Base-by-base conservation (phyloP, 2,888 invertebrate genomes). In the Leptinotarsa haldemani region DNA sequence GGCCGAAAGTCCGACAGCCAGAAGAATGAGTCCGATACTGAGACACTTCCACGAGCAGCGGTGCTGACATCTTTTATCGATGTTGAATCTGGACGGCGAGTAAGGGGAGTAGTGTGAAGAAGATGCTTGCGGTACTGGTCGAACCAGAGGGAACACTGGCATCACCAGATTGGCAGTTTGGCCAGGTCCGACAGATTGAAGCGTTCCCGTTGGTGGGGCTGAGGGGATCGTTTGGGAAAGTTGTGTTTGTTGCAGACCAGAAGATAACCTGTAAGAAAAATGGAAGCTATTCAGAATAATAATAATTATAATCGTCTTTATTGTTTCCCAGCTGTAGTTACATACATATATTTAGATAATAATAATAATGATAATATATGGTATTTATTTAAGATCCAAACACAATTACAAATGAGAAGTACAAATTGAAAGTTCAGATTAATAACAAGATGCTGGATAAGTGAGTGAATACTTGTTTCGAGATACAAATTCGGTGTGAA, bases 11-110 rank as follows among this genome's bases (percentile, higher is more conserved):
- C 95, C 94, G 86, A 97, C 95, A 86, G 95, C 93, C 84, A 97
- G 91, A 87, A 97, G 92, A 88, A 97, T 96, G 89, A 97, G 94
- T 84, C 95, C 93, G 88, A 98, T 95, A 88, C 96, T 96, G 88
- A 96, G 94, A 89, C 97, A 97, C 89, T 97, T 96, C 98, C 98
- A 98, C 87, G 97, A 95, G 91, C 97, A 97, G 83, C 96, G 92
- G 88, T 95, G 95, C 88, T 95, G 95, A 90, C 95, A 96, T 83
- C 95, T 93, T 89, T 97, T 97, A 90, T 96, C 95, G 90, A 96
- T 95, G 91, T 96, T 95, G 90, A 96, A 96, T 88, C 96, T 93
- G 87, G 95, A 96, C 87, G 95, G 95, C 84, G 95, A 95, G 90
- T 96, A 95, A 80, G 95, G 95, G 87, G 95, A 95, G 84, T 95